Base-by-base conservation (phyloP, 2,113 vertebrate species). In the Hemiprocne comata region DNA sequence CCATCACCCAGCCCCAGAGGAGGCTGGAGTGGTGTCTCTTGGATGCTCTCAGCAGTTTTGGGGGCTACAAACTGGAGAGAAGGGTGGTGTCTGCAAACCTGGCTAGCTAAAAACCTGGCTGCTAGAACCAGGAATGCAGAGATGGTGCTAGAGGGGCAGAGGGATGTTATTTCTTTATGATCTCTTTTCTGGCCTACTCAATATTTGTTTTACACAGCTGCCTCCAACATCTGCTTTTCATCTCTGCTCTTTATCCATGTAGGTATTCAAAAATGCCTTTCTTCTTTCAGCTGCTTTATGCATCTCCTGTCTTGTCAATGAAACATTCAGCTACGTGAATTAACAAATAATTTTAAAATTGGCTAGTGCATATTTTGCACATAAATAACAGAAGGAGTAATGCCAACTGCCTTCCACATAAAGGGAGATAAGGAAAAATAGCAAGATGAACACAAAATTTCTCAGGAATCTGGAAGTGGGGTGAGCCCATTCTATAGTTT, bases 211-310 rank as follows among this genome's bases (percentile, higher is more conserved):
- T 82, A 82, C 6, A 12, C 91, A 96, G 87, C 91, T 95, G 93
- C 87, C 65, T 93, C 77, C 77, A 79, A 64, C 83, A 92, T 97
- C 94, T 97, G 93, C 92, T 97, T 97, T 87, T 89, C 89, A 96
- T 94, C 94, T 91, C 57, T 70, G 76, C 77, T 83, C 73, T 82
- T 46, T 86, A 44, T 44, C 93, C 86, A 8, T 65, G 83, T 50
- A 96, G 87, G 72, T 88, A 90, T 77, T 85, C 61, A 64, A 51
- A 94, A 91, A 82, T 57, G 77, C 94, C 33, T 95, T 65, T 84
- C 74, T 79, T 73, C 84, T 76, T 62, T 64, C 88, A 74, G 91
- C 84, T 93, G 91, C 44, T 89, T 58, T 46, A 3, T 21, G 20
- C 26, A 62, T 74, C 71, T 78, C 61, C 65, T 87, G 66, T 42